Evolutionary conservation across 2,888 invertebrate genomes (phyloP).

Genomic region (Drosophila neotestacea): DNA sequence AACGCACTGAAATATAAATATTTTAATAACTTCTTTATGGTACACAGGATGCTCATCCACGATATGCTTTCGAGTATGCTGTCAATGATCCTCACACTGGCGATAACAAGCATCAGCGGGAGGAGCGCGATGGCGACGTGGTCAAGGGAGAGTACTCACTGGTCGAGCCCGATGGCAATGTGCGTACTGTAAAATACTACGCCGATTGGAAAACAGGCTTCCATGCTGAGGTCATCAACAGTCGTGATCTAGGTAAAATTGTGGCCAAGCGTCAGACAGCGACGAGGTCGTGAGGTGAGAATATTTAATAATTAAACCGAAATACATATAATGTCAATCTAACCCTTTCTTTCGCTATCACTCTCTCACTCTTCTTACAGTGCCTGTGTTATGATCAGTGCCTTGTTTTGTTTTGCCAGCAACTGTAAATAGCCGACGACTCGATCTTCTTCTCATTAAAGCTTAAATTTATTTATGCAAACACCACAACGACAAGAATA

Average conservation of each 20-base stretch:
- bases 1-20: too few species aligned
- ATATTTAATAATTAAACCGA: neutral
- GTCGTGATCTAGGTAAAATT: conserved; percentile 86
- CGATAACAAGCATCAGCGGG: conserved; percentile 90
- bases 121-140: conserved; percentile 90
- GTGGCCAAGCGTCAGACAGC: conserved; percentile 82
- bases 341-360: neutral
- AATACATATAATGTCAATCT: neutral
- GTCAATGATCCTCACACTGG: conserved; percentile 91
- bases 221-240: conserved; percentile 90
- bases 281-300: conserved; percentile 64
- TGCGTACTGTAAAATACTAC: conserved; percentile 90
- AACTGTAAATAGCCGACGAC: conserved; percentile 77
- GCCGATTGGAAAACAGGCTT: conserved; percentile 93
- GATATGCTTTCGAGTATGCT: conserved; percentile 90
- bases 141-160: conserved; percentile 90
- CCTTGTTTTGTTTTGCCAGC: conserved; percentile 60
- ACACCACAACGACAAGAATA: conserved; percentile 46
- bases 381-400: conserved; percentile 27
- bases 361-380: neutral
- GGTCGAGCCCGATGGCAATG: conserved; percentile 91
- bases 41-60: conserved; percentile 88
- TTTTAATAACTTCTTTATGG: neutral
- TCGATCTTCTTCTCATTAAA: conserved; percentile 73
- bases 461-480: conserved; percentile 77